Percentiles rank a stretch among this genome's conserved stretches.
Evolutionary conservation across 2,113 vertebrate genomes (phyloP).

Genomic region (Chroicocephalus ridibundus): DNA sequence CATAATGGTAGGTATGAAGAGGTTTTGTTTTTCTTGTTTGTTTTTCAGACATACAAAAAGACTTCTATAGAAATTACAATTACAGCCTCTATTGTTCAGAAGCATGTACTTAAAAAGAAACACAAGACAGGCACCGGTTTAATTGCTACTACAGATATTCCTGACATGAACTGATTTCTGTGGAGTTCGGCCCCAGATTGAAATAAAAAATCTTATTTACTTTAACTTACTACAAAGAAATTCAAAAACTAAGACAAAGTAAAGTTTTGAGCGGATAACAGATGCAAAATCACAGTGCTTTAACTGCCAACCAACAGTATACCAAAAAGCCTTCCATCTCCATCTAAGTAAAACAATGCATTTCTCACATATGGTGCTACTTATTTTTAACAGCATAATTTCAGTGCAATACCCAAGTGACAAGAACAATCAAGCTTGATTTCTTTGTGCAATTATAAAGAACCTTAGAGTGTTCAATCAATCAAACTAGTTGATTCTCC

Average conservation of each 20-base stretch:
- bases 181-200: not conserved
- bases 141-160: constrained; percentile 34
- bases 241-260: not conserved
- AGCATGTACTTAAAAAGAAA: constrained; percentile 3
- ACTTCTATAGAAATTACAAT: constrained; percentile 30
- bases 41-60: constrained; percentile 11
- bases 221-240: not conserved
- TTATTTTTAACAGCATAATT: constrained; percentile 64
- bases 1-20: constrained; percentile 21
- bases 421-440: constrained; percentile 47
- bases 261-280: constrained; percentile 34
- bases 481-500: constrained; percentile 38
- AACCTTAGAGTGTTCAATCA: constrained; percentile 23
- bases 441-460: constrained; percentile 58
- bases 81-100: constrained; percentile 42
- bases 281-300: constrained; percentile 33
- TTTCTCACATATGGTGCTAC: constrained; percentile 9
- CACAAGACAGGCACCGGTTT: not conserved
- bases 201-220: constrained; percentile 8
- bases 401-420: constrained; percentile 48
- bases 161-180: not conserved
- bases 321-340: constrained; percentile 12
- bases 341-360: not conserved
- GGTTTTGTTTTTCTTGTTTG: constrained; percentile 20
- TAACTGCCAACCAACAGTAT: not conserved